Base-by-base conservation (phyloP, 2,888 invertebrate species). In the Leptopilina drosophilae region DNA sequence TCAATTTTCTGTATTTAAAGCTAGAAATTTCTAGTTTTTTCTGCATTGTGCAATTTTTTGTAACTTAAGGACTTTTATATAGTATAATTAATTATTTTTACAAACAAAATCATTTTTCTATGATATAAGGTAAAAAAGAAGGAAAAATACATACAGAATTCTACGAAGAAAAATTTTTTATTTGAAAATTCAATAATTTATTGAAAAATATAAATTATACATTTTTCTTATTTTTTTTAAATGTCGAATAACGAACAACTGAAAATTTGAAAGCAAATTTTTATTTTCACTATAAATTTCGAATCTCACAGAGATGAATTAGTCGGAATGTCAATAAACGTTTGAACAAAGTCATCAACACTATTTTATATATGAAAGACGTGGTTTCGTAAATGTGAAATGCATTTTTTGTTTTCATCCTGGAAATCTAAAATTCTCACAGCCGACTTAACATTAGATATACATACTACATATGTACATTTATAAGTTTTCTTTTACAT, bases 261-360 rank as follows among this genome's bases (percentile, higher is more conserved):
- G n/a, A 66, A 42, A 42, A 67, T 46, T 67, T 46, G 46, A 67
- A 67, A 20, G 49, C 46, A 49, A 66, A 40, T 46, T 15, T 67
- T 67, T 73, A 73, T 73, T 56, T 56, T n/a, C 12, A 14, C 53
- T 73, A 26, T 42, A 73, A 73, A 73, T 73, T 73, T 73, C 20
- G 33, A 14, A 73, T 73, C 69, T 73, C 69, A 33, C 69, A 73
- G 69, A 73, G 69, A 73, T 49, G 53, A 73, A 73, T 49, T 49
- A 73, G 14, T 73, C 53, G 69, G 69, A 73, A 73, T 73, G 69
- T 73, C 49, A 56, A 33, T 56, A 53, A 56, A 14, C n/a, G 53
- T 73, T 73, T 40, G 26, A 33, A 73, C 53, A 53, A 14, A 73
- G 33, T 56, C 14, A 53, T 56, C 33, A 26, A 73, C 33, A 49